Base-by-base conservation (phyloP, 2,113 vertebrate genomes). In the Mustela lutreola region DNA sequence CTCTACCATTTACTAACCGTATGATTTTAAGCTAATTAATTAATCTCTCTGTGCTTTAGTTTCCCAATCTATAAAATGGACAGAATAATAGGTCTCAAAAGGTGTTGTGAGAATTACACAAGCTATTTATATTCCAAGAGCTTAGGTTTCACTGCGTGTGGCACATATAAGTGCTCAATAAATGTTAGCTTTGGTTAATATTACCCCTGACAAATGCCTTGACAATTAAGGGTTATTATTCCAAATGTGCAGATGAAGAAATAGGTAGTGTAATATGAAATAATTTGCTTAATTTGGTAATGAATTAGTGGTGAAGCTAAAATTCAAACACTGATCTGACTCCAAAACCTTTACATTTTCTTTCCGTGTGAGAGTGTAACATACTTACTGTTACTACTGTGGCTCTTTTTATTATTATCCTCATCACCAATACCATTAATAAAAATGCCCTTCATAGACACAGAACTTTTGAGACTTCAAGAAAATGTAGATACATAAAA, bases 161-260 rank as follows among this genome's bases (percentile, higher is more conserved):
- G 18, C 16, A 60, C 16, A 50, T 12, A 28, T 45, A 79, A 48
- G 5, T n/a, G 26, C 18, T 87, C 75, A 91, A 24, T 42, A 84
- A 45, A 73, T 91, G 4, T 36, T 89, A 78, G 42, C 33, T 86
- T 92, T 71, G 22, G 11, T 94, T 93, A 92, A 75, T 1, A 28
- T 87, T 50, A 79, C 16, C 87, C 2, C 73, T 62, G n/a, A 78
- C 1, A 92, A 89, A 67, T 48, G 18, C 2, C 36, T 31, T 48
- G 19, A 71, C 42, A 89, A 82, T 9, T 71, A 94, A 92, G 31
- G n/a, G 19, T 67, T 94, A 94, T 58, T 83, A 93, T 92, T 36
- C 39, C 73, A 89, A 95, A 86, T 82, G 26, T 79, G 1, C 21
- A 83, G 62, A 78, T 83, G 53, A 96, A 96, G 21, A 96, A 94